Conservation (phyloP, 2,113 vertebrate species). For the Pseudorasbora parva region DNA sequence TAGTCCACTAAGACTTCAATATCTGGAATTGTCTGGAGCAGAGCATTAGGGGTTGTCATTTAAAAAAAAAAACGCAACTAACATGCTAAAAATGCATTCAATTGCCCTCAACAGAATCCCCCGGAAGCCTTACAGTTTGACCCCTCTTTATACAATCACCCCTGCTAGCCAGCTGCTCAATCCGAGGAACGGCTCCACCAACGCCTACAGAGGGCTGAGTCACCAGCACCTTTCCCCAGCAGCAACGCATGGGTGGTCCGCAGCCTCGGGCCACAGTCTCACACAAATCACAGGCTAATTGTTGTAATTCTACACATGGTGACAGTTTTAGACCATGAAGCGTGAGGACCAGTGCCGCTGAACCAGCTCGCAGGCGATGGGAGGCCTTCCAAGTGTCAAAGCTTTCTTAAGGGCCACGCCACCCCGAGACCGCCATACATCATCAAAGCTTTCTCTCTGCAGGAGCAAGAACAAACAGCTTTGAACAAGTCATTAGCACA, state of each 20-base stretch:
- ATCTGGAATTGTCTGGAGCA: neutral
- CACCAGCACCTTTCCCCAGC: slow-evolving; percentile 36
- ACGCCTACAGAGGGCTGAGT: slow-evolving; percentile 36
- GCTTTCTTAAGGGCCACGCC: slow-evolving; percentile 69
- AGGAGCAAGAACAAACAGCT: slow-evolving; percentile 40
- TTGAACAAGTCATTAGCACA: slow-evolving; percentile 48
- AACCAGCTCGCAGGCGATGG: slow-evolving; percentile 45
- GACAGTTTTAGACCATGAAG: slow-evolving; percentile 70
- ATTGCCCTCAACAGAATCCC: neutral
- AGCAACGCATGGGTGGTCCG: slow-evolving; percentile 56
- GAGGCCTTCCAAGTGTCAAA: slow-evolving; percentile 69
- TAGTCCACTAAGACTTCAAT: neutral
- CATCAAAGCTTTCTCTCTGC: slow-evolving; percentile 41
- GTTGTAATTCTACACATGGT: slow-evolving; percentile 68
- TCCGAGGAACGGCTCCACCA: slow-evolving; percentile 25
- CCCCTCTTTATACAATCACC: slow-evolving; percentile 33
- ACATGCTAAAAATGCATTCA: neutral
- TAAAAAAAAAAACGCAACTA: neutral
- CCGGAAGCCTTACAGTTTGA: slow-evolving; percentile 19
- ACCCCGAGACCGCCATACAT: slow-evolving; percentile 65
- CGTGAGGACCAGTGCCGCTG: slow-evolving; percentile 47
- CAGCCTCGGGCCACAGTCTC: slow-evolving; percentile 47
- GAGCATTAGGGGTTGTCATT: neutral
- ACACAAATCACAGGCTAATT: slow-evolving; percentile 73
- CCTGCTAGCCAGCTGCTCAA: slow-evolving; percentile 4